Evolutionary conservation across 2,113 vertebrate species (phyloP), one percentile per base, ranked within the genome.

Genomic region (Cyprinodon brontotheroides): DNA sequence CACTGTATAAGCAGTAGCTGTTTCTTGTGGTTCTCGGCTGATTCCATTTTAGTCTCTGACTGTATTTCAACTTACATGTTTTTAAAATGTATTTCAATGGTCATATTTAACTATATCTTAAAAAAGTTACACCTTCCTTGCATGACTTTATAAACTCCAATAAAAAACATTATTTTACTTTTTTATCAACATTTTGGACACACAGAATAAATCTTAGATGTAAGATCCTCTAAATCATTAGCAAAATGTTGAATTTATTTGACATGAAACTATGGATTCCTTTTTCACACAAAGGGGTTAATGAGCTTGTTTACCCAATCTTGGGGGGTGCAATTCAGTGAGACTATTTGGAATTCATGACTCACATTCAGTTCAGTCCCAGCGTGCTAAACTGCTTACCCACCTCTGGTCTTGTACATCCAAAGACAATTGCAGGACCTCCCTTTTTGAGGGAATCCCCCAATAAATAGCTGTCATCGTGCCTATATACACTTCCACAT

Each of bases 381-480:
- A 7, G 48, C 65, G 61, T 66, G 65, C 79, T 74, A 45, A 45
- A 65, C 40, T 66, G 70, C 71, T 74, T 72, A 38, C 66, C 64
- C 66, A 6, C 70, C 78, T 84, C 72, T 43, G 40, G 61, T 40
- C 62, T 67, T 65, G 57, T 69, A 74, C 36, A 79, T 22, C 13
- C 61, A 61, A 74, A 87, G 77, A 89, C 89, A 89, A 91, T 88
- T 82, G 74, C 89, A 89, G 91, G 89, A 90, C 87, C 91, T 89
- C 87, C 89, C 78, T 90, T 66, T 88, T 70, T 79, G 37, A 86
- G 85, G 90, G 87, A 87, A 86, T 89, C 82, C 90, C 86, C 86
- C 20, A 79, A 65, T 68, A 88, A 80, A 84, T 69, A 87, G 61
- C 53, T 79, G 50, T 73, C 78, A 78, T 71, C 50, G 3, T 3